A percentile compares a stretch with the other conserved stretches of the same genome.
phyloP scores from a whole-genome alignment of 1,140 invertebrate genomes.

The Anastatus disparis region DNA sequence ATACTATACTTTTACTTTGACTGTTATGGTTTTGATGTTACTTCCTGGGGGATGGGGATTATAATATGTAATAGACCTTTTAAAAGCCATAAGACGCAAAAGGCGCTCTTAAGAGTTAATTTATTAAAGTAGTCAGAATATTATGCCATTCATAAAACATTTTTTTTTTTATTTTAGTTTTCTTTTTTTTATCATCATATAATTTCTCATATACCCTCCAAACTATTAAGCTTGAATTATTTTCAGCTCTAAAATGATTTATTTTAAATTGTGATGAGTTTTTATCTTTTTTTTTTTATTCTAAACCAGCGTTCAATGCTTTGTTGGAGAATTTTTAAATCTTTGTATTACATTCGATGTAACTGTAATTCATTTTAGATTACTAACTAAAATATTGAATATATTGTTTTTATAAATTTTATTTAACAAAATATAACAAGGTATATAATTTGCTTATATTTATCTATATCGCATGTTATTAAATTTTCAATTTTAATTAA shows the following conservation, averaged over 20 bases:
- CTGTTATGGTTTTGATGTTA: conserved; percentile 18
- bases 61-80: conserved; percentile 25
- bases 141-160: conserved; percentile 1
- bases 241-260: conserved; percentile 7
- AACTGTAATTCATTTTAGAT: neutral
- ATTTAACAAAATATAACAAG: too few relatives aligned
- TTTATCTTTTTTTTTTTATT: too few relatives aligned
- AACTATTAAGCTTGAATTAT: conserved; percentile 15
- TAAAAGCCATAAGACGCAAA: too few relatives aligned
- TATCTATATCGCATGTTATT: too few relatives aligned
- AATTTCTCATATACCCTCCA: neutral
- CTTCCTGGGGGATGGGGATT: too few relatives aligned
- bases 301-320: neutral
- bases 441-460: too few relatives aligned
- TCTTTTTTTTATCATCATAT: too few relatives aligned
- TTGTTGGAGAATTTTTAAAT: neutral
- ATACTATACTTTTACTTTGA: neutral
- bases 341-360: neutral
- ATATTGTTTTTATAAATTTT: too few relatives aligned
- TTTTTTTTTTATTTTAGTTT: too few relatives aligned
- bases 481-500: too few relatives aligned
- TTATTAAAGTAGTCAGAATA: conserved; percentile 16
- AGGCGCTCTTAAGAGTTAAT: neutral
- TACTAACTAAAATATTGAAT: neutral
- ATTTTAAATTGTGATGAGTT: conserved; percentile 13